Evolutionary conservation across 2,113 vertebrate genomes (phyloP).

Genomic region (Gavialis gangeticus): DNA sequence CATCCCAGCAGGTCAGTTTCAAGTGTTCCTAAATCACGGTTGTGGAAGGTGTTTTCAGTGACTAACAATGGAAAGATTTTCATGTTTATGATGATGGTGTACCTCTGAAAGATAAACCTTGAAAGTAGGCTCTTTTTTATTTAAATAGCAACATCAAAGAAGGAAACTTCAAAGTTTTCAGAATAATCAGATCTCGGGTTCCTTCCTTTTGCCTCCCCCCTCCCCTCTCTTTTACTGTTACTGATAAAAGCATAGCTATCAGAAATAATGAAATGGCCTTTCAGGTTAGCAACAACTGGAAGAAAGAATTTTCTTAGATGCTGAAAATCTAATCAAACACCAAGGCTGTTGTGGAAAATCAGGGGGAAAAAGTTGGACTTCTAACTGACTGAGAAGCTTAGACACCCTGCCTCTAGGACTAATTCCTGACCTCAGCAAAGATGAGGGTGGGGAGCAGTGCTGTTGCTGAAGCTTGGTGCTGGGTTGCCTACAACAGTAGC

Average conservation of each 20-base stretch:
- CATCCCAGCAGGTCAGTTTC: constrained; percentile 60
- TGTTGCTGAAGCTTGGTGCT: not conserved
- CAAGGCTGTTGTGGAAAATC: not conserved
- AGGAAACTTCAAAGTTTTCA: constrained; percentile 52
- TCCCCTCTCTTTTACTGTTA: not conserved
- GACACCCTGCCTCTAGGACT: not conserved
- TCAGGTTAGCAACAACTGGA: not conserved
- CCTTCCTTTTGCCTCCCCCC: constrained; percentile 8
- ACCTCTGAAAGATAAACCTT: constrained; percentile 56
- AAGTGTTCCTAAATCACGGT: constrained; percentile 52
- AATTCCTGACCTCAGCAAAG: not conserved
- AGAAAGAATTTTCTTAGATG: constrained; percentile 7
- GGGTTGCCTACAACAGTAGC: not conserved
- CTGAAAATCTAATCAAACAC: not conserved
- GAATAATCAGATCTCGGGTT: constrained; percentile 53
- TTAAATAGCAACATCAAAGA: constrained; percentile 59
- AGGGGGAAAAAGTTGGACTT: not conserved
- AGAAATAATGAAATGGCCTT: constrained; percentile 24
- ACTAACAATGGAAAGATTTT: constrained; percentile 64
- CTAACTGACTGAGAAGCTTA: not conserved
- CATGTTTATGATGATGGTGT: constrained; percentile 57
- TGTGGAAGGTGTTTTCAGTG: constrained; percentile 20
- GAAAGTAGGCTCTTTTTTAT: constrained; percentile 65
- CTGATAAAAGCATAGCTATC: constrained; percentile 4
- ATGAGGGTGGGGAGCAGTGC: not conserved